Percentiles rank a stretch among this genome's conserved stretches.
These are phyloP conservation scores for Luidia sarsii DNA, from an alignment of 53 echinoderm and acorn worm genomes.

Conservation along the genomic window DNA sequence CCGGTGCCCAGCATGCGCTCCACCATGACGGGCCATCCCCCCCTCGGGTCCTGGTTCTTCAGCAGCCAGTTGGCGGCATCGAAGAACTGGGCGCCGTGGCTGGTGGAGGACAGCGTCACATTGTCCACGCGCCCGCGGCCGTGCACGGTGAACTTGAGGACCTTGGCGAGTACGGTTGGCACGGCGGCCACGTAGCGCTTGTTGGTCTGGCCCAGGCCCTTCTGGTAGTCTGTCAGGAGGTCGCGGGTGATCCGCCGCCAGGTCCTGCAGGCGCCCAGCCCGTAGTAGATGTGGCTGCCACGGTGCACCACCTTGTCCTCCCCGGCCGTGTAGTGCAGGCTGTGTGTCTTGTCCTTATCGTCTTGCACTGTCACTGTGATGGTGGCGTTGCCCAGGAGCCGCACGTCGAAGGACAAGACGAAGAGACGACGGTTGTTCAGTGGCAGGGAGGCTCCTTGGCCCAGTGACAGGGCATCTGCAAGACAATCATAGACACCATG, in stretches of 20 bases:
- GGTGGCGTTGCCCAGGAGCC: constrained; percentile 70
- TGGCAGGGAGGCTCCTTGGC: constrained; percentile 55
- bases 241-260: constrained; percentile 92
- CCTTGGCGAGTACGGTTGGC: constrained; percentile 49
- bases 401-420: constrained; percentile 84
- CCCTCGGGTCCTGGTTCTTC: constrained; percentile 80
- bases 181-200: constrained; percentile 42
- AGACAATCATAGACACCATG: too few species aligned
- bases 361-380: constrained; percentile 86
- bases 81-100: constrained; percentile 90
- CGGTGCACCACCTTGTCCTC: constrained; percentile 63
- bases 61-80: constrained; percentile 93
- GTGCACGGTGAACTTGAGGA: constrained; percentile 79
- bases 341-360: constrained; percentile 73
- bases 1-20: constrained; percentile 71
- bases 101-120: constrained; percentile 71
- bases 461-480: constrained; percentile 43
- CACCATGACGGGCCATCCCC: constrained; percentile 98
- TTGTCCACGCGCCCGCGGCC: constrained; percentile 90
- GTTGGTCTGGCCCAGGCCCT: constrained; percentile 65
- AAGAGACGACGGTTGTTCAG: constrained; percentile 68
- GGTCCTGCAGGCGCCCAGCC: constrained; percentile 67
- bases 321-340: constrained; percentile 69
- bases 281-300: constrained; percentile 76
- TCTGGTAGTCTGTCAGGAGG: constrained; percentile 62